Evolutionary conservation across 2,888 invertebrate species (phyloP), one percentile per base, ranked within the genome.

Genomic region (Drosophila anomelani): DNA sequence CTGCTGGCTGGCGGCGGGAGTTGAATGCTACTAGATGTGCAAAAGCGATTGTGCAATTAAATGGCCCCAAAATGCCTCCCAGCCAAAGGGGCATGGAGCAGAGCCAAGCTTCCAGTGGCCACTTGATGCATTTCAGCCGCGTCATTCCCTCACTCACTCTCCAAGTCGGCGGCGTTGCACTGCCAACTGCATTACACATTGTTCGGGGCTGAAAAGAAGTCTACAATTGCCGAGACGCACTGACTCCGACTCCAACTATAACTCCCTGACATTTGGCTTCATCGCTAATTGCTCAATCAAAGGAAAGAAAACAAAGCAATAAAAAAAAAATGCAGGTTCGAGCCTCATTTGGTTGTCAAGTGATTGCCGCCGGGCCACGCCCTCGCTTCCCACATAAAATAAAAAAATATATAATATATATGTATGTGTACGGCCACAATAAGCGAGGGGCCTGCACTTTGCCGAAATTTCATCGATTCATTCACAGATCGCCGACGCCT

Each of bases 41-140:
- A 77, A 80, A 64, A 62, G 41, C 77, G 76, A 86, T 84, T 88
- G 77, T 84, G 85, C 81, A 88, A 85, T 88, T 79, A 76, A 85
- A 86, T 77, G 88, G 75, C 72, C 60, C 59, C 69, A 73, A 80
- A 72, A 68, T 76, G 78, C 69, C 81, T 67, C 53, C 54, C 49
- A 64, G 41, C 51, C 73, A 60, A 36, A 64, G 57, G 46, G 43
- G 66, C 49, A 49, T 38, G 47, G 43, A 71, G 60, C 67, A 67
- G 75, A 66, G 60, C 74, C 77, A 56, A 76, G 66, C 67, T 75
- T 75, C 64, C 79, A 76, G 69, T 81, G 77, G 78, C 77, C 79
- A 86, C 85, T 86, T 84, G 75, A 77, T 78, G 72, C 49, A 59
- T 71, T 88, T 83, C 77, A 76, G 84, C 84, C 70, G 49, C 70